Evolutionary conservation across 2,113 vertebrate species (phyloP), one percentile per base, ranked within the genome.

Genomic region (Cisticola juncidis): DNA sequence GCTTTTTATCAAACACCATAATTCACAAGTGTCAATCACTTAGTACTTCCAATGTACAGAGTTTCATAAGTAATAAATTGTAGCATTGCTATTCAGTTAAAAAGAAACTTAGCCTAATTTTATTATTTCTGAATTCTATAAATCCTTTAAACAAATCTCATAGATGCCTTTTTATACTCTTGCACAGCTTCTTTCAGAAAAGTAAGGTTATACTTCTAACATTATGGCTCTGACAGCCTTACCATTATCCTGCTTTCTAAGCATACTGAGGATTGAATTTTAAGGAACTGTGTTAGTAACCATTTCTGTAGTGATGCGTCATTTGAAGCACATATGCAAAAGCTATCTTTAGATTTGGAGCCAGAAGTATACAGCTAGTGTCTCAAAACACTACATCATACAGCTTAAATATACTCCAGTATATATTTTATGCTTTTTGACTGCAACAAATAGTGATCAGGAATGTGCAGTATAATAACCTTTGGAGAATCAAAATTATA

Each of bases 281-380:
- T 88, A 88, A 81, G 69, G 45, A 73, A n/a, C 42, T 28, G 35
- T 78, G 51, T 88, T 83, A 78, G 62, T 78, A 73, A 64, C 72
- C 6, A 2, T 86, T 94, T 94, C 61, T 90, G 40, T 84, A 72
- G n/a, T 42, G 58, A 58, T 77, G 61, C 3, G 0, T 89, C 77
- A 80, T 93, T 92, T 91, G 53, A 82, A 96, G 26, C 72, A 78
- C 58, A 83, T 50, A 82, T 61, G 28, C 70, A 87, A 81, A 90
- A 84, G 7, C 50, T 90, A 28, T 80, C 36, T 91, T 88, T 74
- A 84, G 78, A 77, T 77, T 92, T 89, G 84, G 42, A 85, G 48
- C 33, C 58, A 70, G 68, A 91, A 86, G 15, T 54, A 50, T 66
- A 54, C 21, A 38, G 70, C 62, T 70, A 74, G 14, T 81, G 48